Percentiles rank a stretch among this genome's conserved stretches.
Evolutionary conservation across 2,888 invertebrate genomes (phyloP).

Genomic region (Epirrita christyi): DNA sequence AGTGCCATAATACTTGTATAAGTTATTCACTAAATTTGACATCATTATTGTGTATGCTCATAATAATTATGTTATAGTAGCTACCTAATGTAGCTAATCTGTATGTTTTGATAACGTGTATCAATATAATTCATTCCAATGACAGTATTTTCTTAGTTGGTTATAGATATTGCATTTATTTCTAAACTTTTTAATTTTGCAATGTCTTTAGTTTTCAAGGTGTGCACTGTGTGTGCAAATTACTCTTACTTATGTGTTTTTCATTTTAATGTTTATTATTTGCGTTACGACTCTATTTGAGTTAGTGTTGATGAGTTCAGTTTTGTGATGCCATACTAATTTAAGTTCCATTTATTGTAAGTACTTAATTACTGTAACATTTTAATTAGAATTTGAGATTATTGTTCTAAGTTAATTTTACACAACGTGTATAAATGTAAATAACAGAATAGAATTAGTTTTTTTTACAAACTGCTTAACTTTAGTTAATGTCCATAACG

Average conservation of each 20-base stretch:
- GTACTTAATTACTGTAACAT: slow-evolving; percentile 24
- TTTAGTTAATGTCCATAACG: slow-evolving; percentile 23
- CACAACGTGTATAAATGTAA: slow-evolving; percentile 63
- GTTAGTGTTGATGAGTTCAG: slow-evolving; percentile 13
- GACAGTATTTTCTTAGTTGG: too few species aligned
- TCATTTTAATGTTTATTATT: slow-evolving; percentile 3
- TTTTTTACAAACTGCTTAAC: slow-evolving; percentile 69
- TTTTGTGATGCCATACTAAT: slow-evolving; percentile 35
- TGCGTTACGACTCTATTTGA: too few species aligned
- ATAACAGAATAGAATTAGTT: slow-evolving; percentile 65
- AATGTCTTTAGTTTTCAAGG: too few species aligned
- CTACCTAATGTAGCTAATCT: too few species aligned
- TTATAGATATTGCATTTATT: too few species aligned
- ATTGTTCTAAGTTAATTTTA: slow-evolving; percentile 26
- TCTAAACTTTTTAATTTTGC: too few species aligned
- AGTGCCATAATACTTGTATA: slow-evolving; percentile 63
- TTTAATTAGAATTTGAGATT: slow-evolving; percentile 27
- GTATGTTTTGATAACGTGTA: too few species aligned
- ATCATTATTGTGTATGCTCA: slow-evolving; percentile 8
- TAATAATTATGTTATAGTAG: too few species aligned
- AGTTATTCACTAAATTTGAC: slow-evolving; percentile 40
- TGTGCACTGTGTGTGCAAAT: too few species aligned
- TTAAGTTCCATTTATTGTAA: slow-evolving; percentile 20
- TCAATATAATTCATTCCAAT: too few species aligned
- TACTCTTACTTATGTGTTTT: too few species aligned